phyloP scores from a whole-genome alignment of 2,888 invertebrate genomes.

The Lamellibrachia satsuma region DNA sequence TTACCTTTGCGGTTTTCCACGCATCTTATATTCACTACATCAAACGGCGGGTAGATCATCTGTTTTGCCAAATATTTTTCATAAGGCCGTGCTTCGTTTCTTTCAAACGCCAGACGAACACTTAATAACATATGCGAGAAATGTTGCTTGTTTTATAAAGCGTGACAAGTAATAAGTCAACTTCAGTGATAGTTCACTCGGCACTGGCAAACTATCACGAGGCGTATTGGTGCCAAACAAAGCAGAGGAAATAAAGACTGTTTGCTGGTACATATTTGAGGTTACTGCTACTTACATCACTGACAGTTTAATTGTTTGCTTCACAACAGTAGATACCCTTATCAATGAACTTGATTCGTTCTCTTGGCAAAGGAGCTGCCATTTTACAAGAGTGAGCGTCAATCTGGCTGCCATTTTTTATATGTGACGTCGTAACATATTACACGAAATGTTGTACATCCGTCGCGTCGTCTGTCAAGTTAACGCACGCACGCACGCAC shows the following conservation, averaged over 20 bases:
- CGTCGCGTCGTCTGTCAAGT: neutral
- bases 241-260: too few species aligned
- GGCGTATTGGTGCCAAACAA: too few species aligned
- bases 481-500: neutral
- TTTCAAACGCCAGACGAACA: neutral
- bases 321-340: too few species aligned
- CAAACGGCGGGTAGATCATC: neutral
- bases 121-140: neutral
- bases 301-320: too few species aligned
- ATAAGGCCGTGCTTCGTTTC: neutral
- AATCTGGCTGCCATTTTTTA: too few species aligned
- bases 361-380: too few species aligned
- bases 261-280: too few species aligned
- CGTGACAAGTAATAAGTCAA: neutral
- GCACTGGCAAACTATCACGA: too few species aligned
- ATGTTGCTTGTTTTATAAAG: neutral
- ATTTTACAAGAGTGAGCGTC: too few species aligned
- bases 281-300: too few species aligned
- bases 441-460: neutral
- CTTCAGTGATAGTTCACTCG: neutral
- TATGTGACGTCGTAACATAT: neutral
- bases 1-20: neutral
- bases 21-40: neutral
- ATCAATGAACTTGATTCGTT: too few species aligned
- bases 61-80: neutral